Evolutionary conservation across 2,113 vertebrate genomes (phyloP), one percentile per base, ranked within the genome.

Genomic region (Calyptommatus sinebrachiatus): DNA sequence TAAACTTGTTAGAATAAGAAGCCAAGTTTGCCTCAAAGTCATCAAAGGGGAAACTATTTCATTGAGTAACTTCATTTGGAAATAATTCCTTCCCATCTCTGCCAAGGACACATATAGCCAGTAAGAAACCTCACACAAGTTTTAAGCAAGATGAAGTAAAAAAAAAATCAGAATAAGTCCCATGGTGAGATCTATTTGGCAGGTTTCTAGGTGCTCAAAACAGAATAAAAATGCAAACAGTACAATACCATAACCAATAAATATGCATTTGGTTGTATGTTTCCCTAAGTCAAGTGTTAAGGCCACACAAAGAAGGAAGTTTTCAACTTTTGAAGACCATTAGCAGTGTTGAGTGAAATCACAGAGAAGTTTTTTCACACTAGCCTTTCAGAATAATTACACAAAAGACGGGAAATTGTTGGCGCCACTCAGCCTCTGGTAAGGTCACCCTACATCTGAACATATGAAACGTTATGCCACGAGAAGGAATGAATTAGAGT

Each of bases 381-480:
- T 65, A 76, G 86, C 88, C 92, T 85, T 87, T 93, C 86, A 93
- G 90, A 88, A 92, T 81, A 57, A 84, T 87, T 26, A 78, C 77
- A 92, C 92, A 92, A 92, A 94, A 90, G 91, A 92, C 26, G 89
- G 92, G 94, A 94, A 96, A 95, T 89, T 93, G 93, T 94, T 81
- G 83, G 94, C 90, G 81, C 92, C 89, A 85, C 92, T 91, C 94
- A 96, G 95, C 93, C 93, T 93, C 94, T 96, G 93, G 94, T 93
- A 91, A 91, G 96, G 95, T 96, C 93, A 92, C 94, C 94, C 94
- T 88, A 88, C 94, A 94, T 95, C 91, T 95, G 94, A 95, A 94
- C 91, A 92, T 90, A 95, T 92, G 95, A 97, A 97, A 97, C 45
- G 90, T 92, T 95, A 95, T 90, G 95, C 96, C 95, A 94, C 91